These are phyloP conservation scores for Notothenia coriiceps DNA, from an alignment of 2,113 vertebrate species.

Conservation along the genomic window DNA sequence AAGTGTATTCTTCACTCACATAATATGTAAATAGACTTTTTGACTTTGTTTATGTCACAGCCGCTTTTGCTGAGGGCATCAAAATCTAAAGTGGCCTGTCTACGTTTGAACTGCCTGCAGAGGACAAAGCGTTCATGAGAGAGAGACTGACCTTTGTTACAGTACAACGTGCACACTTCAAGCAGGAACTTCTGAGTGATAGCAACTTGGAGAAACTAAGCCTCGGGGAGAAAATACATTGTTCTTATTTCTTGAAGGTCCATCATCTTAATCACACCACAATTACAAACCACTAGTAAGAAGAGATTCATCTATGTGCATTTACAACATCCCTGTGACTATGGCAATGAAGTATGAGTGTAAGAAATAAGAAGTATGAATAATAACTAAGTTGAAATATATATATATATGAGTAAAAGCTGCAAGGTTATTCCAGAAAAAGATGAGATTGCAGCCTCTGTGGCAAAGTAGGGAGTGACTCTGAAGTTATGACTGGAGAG, in stretches of 20 bases:
- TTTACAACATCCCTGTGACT: not conserved
- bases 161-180: not conserved
- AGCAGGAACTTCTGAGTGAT: not conserved
- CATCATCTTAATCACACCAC: not conserved
- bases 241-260: not conserved
- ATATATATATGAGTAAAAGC: not conserved
- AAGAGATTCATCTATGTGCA: not conserved
- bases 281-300: no score
- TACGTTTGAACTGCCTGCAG: not conserved
- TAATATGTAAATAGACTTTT: not conserved
- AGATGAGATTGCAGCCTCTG: constrained; percentile 2
- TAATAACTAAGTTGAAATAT: not conserved
- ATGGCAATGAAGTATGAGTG: not conserved
- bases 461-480: constrained; percentile 23
- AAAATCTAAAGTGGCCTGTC: not conserved
- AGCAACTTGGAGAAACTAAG: not conserved
- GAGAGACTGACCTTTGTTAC: not conserved
- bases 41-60: not conserved
- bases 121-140: not conserved
- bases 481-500: constrained; percentile 2
- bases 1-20: not conserved
- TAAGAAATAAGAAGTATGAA: not conserved
- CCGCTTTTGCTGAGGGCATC: not conserved
- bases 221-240: not conserved
- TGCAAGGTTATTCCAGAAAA: constrained; percentile 9